Evolutionary conservation across 2,113 vertebrate genomes (phyloP).

Genomic region (Eurypyga helias): DNA sequence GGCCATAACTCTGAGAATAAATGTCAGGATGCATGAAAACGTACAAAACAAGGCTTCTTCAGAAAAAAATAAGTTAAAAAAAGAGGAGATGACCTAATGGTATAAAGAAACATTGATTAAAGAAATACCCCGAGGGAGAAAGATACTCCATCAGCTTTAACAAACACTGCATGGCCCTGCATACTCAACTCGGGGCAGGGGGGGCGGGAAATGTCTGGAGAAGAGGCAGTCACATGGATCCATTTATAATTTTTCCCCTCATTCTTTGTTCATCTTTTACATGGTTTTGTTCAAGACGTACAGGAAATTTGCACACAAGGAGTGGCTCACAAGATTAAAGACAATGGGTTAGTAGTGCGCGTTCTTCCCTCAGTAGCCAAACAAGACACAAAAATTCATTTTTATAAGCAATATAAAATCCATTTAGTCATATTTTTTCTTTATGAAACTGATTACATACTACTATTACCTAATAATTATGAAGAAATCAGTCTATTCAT

Average conservation of each 20-base stretch:
- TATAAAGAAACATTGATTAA: slow-evolving; percentile 59
- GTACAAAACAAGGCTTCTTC: slow-evolving; percentile 61
- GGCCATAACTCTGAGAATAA: slow-evolving; percentile 28
- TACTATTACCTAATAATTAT: neutral
- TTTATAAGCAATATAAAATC: neutral
- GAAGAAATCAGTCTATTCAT: neutral
- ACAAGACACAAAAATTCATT: neutral
- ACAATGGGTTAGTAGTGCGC: neutral
- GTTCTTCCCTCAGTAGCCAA: neutral
- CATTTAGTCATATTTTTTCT: neutral
- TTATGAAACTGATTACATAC: neutral
- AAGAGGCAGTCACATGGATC: slow-evolving; percentile 38
- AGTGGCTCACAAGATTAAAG: neutral
- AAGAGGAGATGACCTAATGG: slow-evolving; percentile 49
- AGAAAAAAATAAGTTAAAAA: neutral
- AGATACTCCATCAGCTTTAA: neutral
- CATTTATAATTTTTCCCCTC: slow-evolving; percentile 28
- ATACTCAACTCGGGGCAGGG: neutral
- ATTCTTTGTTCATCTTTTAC: neutral
- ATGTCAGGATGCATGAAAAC: slow-evolving; percentile 25
- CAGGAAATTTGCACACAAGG: neutral
- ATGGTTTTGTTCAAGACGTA: slow-evolving; percentile 10
- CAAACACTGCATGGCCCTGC: neutral
- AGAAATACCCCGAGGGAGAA: slow-evolving; percentile 29
- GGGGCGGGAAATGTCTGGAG: neutral